Base-by-base conservation (phyloP, 2,797 vertebrate species). In the Centropyge bicolor region DNA sequence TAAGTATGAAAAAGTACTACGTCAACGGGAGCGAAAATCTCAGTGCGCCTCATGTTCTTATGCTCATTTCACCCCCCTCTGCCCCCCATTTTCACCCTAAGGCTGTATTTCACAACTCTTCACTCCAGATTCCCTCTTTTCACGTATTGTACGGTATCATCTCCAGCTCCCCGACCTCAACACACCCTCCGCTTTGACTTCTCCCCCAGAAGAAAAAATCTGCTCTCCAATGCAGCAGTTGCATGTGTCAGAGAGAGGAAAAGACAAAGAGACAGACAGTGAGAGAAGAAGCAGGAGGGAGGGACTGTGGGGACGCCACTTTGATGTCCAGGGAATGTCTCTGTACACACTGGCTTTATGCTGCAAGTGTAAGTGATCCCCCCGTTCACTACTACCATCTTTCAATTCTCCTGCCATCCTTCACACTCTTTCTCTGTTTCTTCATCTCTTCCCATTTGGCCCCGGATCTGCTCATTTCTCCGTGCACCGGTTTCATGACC, bases 1-100 rank as follows among this genome's bases (percentile, higher is more conserved):
- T 92, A 95, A 91, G 91, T 78, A 95, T 95, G 93, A 94, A 90
- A 88, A 77, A 75, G 63, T 69, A 78, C 51, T 85, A 94, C 91
- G 92, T 95, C 94, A 95, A 74, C 88, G 90, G 91, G 93, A 90
- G 80, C 64, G 40, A 72, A 83, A 85, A 35, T 78, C 89, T 87
- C 87, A 77, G n/a, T 46, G 84, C 85, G 65, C 74, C 82, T 87
- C 78, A 69, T 83, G 80, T 87, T 89, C 81, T 82, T 79, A 71
- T 68, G 82, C 86, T 86, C 65, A 46, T 67, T 78, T 81, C 86
- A 69, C 70, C 40, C 70, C 43, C 70, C 45, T 17, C 48, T 22
- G 12, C 35, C 31, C 22, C 76, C 55, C 41, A 16, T 59, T 73
- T 68, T 78, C 36, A 56, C 76, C 90, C 86, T 35, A 1, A 71